phyloP scores from a whole-genome alignment of 2,888 invertebrate genomes.

The Halictus quadricinctus region DNA sequence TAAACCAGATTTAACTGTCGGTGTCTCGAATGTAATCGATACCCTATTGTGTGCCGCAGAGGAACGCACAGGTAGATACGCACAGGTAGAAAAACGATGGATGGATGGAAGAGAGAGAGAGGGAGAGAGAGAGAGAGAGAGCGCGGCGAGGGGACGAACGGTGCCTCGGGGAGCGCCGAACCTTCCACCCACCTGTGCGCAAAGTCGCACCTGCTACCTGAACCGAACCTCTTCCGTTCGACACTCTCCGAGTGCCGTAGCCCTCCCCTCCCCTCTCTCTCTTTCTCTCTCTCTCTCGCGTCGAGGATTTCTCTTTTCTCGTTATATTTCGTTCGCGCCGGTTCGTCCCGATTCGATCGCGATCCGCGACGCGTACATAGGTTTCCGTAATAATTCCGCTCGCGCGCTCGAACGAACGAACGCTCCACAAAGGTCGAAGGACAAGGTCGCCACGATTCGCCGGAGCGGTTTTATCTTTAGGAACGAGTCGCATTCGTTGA shows the following conservation, averaged over 20 bases:
- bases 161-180: conserved; percentile 35
- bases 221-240: conserved; percentile 32
- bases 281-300: no score
- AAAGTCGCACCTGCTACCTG: conserved; percentile 66
- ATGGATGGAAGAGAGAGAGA: neutral
- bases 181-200: conserved; percentile 65
- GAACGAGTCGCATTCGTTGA: conserved; percentile 37
- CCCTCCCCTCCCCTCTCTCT: neutral
- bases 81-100: conserved; percentile 32
- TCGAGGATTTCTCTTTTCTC: neutral
- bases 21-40: conserved; percentile 69
- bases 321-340: neutral
- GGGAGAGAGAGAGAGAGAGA: neutral
- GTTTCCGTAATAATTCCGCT: neutral
- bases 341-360: neutral
- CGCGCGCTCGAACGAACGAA: neutral
- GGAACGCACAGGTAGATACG: conserved; percentile 26
- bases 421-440: conserved; percentile 43
- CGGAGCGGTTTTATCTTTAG: conserved; percentile 24
- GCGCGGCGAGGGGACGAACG: conserved; percentile 2
- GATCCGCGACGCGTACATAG: neutral
- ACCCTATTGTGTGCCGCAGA: conserved; percentile 59
- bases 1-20: conserved; percentile 42
- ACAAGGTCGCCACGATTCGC: conserved; percentile 40
- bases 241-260: conserved; percentile 1